Percentiles rank a stretch among this genome's conserved stretches.
Conservation (phyloP, 2,888 invertebrate genomes). For the Halictus quadricinctus region DNA sequence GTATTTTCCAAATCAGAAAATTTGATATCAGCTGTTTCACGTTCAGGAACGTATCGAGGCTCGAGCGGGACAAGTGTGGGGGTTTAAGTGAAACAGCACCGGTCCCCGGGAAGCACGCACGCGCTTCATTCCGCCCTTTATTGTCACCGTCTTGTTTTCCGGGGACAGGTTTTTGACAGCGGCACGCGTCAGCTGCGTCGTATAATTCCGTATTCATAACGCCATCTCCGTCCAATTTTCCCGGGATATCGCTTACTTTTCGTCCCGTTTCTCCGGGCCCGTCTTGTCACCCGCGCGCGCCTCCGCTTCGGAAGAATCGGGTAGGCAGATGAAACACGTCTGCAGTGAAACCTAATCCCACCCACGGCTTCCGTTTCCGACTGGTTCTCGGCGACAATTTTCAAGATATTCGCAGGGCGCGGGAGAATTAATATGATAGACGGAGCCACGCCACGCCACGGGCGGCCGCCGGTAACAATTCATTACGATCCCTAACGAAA, state of each 20-base stretch:
- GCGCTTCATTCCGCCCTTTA: background rate
- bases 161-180: background rate
- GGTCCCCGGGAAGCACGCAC: background rate
- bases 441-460: background rate
- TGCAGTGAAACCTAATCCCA: background rate
- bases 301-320: constrained; percentile 6
- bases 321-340: constrained; percentile 22
- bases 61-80: background rate
- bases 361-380: background rate
- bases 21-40: background rate
- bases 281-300: background rate
- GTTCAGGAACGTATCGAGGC: background rate
- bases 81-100: background rate
- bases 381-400: constrained; percentile 34
- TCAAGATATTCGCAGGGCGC: constrained; percentile 28
- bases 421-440: constrained; percentile 50
- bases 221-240: constrained; percentile 42
- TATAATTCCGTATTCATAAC: constrained; percentile 50
- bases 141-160: background rate
- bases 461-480: constrained; percentile 28
- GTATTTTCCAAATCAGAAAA: background rate
- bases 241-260: constrained; percentile 25
- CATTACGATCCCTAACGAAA: constrained; percentile 59
- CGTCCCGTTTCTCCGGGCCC: background rate
- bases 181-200: constrained; percentile 24